A percentile compares a stretch with the other conserved stretches of the same genome.
These are phyloP conservation scores for Mus spretus DNA, from an alignment of 2,797 vertebrate genomes.

Conservation along the genomic window DNA sequence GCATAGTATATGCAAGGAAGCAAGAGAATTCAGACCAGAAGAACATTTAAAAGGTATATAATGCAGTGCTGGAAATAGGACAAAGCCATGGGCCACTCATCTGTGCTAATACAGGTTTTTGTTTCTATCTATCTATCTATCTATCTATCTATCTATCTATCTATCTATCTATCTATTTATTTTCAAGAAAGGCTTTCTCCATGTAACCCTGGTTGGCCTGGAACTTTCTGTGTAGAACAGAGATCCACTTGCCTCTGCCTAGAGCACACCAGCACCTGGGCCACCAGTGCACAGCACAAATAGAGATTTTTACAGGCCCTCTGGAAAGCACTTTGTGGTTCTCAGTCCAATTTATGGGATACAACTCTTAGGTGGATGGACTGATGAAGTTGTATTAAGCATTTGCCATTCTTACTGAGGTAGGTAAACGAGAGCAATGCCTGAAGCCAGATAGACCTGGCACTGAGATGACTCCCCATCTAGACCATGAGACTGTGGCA, in stretches of 20 bases:
- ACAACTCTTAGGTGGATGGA: slow-evolving; percentile 3
- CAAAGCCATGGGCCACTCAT: not conserved
- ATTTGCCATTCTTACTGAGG: not conserved
- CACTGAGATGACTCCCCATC: not conserved
- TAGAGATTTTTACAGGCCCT: not conserved
- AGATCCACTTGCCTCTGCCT: not conserved
- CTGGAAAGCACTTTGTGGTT: not conserved
- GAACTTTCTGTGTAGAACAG: not conserved
- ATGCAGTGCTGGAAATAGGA: not conserved
- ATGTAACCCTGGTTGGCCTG: not conserved
- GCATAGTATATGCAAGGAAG: not conserved
- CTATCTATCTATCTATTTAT: too few species aligned
- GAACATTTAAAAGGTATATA: not conserved
- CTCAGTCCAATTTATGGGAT: not conserved
- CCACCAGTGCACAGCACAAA: not conserved
- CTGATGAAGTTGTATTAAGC: not conserved
- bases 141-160: too few species aligned
- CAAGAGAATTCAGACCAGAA: not conserved
- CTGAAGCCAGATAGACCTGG: not conserved
- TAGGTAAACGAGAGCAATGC: not conserved
- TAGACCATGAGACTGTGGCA: not conserved
- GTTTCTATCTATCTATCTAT: too few species aligned
- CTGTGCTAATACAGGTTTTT: not conserved
- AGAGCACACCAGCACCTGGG: not conserved
- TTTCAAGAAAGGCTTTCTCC: not conserved